phyloP scores from a whole-genome alignment of 1,140 invertebrate genomes.

The Phenacoccus solenopsis region DNA sequence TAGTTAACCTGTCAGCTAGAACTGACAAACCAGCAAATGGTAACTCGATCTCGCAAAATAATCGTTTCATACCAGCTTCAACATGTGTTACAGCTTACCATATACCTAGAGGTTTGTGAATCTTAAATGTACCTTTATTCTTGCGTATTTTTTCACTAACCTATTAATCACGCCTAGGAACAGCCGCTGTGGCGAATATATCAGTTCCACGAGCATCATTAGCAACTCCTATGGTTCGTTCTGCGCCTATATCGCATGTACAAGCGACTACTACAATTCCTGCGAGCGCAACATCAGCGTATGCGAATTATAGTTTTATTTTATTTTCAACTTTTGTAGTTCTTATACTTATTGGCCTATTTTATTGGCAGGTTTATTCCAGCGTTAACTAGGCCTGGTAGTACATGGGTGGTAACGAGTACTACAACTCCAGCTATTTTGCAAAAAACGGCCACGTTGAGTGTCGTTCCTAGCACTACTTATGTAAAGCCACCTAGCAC shows the following conservation, averaged over 20 bases:
- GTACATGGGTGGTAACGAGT: not conserved
- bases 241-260: conserved; percentile 29
- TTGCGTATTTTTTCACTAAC: not conserved
- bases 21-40: not conserved
- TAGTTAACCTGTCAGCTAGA: not conserved
- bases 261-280: not conserved
- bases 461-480: conserved; percentile 1
- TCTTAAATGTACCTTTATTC: not conserved
- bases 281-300: not conserved
- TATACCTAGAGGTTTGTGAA: conserved; percentile 32
- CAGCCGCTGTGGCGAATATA: conserved; percentile 41
- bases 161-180: conserved; percentile 27
- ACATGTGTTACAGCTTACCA: conserved; percentile 36
- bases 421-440: not conserved
- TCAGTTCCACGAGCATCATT: conserved; percentile 37
- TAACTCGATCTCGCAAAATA: not conserved
- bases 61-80: not conserved
- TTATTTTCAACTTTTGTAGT: not conserved
- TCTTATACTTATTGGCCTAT: not conserved
- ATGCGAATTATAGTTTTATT: not conserved
- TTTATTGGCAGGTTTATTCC: not conserved
- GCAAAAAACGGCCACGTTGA: not conserved
- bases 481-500: not conserved
- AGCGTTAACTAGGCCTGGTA: not conserved
- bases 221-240: conserved; percentile 38